These are phyloP conservation scores for Narcine bancroftii DNA, from an alignment of 2,113 vertebrate species.

Conservation along the genomic window DNA sequence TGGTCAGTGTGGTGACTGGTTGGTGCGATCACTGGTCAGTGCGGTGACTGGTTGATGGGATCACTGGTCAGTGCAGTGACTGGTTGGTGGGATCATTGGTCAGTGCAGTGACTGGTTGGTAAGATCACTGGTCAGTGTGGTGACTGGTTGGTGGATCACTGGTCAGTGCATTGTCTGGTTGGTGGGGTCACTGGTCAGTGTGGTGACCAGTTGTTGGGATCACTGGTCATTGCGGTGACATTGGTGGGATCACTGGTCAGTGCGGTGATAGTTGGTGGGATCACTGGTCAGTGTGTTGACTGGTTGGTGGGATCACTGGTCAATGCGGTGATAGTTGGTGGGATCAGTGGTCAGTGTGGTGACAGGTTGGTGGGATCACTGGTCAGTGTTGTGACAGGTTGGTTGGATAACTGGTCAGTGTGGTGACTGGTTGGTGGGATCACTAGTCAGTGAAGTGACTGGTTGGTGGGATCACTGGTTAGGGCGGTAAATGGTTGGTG, in stretches of 20 bases:
- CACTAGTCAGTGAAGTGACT: neutral
- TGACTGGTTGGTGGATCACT: neutral
- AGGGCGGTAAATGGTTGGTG: neutral
- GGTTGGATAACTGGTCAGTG: neutral
- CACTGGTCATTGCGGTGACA: too few relatives aligned
- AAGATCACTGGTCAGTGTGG: neutral
- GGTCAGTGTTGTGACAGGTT: neutral
- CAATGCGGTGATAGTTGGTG: too few relatives aligned
- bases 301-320: neutral
- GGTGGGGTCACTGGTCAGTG: neutral
- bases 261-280: neutral
- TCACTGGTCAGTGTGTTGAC: neutral
- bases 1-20: neutral
- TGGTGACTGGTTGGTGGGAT: neutral
- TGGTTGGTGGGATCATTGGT: neutral
- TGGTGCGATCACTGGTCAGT: neutral
- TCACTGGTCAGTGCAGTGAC: neutral
- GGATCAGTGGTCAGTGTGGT: neutral
- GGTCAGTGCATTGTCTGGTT: neutral
- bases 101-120: too few relatives aligned
- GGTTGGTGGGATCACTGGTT: neutral
- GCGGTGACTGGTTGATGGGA: neutral
- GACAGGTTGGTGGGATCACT: neutral
- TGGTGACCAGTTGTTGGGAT: too few relatives aligned
- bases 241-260: too few relatives aligned